A percentile compares a stretch with the other conserved stretches of the same genome.
These are phyloP conservation scores for Psylliodes chrysocephalus DNA, from an alignment of 2,888 invertebrate genomes.

Conservation along the genomic window DNA sequence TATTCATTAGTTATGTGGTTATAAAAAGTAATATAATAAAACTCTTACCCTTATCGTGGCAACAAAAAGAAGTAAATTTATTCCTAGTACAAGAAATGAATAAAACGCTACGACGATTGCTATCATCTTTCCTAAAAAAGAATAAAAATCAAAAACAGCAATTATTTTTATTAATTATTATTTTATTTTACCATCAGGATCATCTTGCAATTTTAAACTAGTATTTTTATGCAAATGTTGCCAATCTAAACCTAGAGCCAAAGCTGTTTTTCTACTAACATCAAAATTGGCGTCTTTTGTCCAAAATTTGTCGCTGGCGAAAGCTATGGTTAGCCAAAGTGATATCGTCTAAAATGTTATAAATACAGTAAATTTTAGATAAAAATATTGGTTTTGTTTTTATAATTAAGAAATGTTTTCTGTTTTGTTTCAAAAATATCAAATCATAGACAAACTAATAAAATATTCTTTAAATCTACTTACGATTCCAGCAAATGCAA, in stretches of 20 bases:
- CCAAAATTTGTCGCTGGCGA: constrained; percentile 37
- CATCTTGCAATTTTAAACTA: constrained; percentile 25
- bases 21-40: no score
- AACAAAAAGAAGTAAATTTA: constrained; percentile 33
- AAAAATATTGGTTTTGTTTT: no score
- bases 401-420: no score
- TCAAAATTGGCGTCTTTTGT: constrained; percentile 29
- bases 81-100: constrained; percentile 29
- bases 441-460: no score
- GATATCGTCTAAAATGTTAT: constrained; percentile 34
- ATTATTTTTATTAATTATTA: background rate
- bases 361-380: background rate
- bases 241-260: constrained; percentile 42
- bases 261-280: constrained; percentile 37
- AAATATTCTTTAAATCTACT: background rate
- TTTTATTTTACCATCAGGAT: constrained; percentile 35
- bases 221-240: constrained; percentile 36
- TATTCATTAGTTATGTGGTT: no score
- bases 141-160: background rate
- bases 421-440: no score
- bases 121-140: constrained; percentile 36
- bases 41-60: constrained; percentile 35
- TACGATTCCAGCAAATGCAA: constrained; percentile 17
- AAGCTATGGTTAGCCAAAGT: constrained; percentile 31
- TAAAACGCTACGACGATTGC: constrained; percentile 37